Percentiles rank a stretch among this genome's conserved stretches.
Evolutionary conservation across 2,888 invertebrate species (phyloP).

Genomic region (Pterostichus madidus): DNA sequence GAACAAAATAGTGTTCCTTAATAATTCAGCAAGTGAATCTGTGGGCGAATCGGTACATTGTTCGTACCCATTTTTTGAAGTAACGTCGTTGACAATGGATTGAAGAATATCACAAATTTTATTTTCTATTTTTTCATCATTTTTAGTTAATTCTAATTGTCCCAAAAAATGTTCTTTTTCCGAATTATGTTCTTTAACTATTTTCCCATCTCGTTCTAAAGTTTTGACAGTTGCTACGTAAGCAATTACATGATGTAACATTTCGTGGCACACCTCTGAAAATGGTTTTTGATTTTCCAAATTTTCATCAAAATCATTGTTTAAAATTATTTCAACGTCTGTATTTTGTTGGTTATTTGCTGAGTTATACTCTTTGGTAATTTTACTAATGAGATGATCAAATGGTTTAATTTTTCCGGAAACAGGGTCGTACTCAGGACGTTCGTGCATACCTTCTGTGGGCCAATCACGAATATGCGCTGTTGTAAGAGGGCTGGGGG

Average conservation of each 20-base stretch:
- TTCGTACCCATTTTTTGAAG: not conserved
- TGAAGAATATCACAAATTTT: slow-evolving; percentile 33
- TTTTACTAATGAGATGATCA: slow-evolving; percentile 70
- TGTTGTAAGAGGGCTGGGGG: slow-evolving; percentile 68
- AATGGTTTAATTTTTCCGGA: slow-evolving; percentile 73
- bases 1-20: slow-evolving; percentile 73
- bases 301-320: not conserved
- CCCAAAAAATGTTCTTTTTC: slow-evolving; percentile 4
- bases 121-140: slow-evolving; percentile 1
- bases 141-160: not conserved
- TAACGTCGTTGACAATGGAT: slow-evolving; percentile 8
- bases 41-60: not conserved
- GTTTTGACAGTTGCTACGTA: slow-evolving; percentile 67
- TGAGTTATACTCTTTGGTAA: slow-evolving; percentile 31
- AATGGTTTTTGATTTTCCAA: slow-evolving; percentile 21
- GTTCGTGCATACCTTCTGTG: slow-evolving; percentile 73
- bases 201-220: slow-evolving; percentile 66
- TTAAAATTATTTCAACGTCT: not conserved
- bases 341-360: slow-evolving; percentile 33
- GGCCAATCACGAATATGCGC: slow-evolving; percentile 72
- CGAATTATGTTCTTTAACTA: not conserved
- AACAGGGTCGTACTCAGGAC: slow-evolving; percentile 73
- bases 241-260: slow-evolving; percentile 58
- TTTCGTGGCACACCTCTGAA: slow-evolving; percentile 50
- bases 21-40: slow-evolving; percentile 68